Base-by-base conservation (phyloP, 2,888 invertebrate species). In the Lepidochrysops patricia region DNA sequence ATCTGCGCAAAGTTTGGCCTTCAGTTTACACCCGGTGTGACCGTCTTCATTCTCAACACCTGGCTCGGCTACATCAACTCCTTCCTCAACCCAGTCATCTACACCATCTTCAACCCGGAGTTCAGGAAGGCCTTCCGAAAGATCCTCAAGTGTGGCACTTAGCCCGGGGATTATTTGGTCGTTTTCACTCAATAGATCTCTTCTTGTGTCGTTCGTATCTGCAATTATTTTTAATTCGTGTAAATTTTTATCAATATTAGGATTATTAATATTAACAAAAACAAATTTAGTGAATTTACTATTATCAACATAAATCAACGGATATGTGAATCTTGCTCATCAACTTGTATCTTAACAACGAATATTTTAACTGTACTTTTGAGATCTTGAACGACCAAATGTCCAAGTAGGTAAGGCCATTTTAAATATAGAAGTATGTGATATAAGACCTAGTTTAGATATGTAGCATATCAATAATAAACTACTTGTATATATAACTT, bases 21-120 rank as follows among this genome's bases (percentile, higher is more conserved):
- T 66, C 91, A 93, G 66, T 96, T 95, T 82, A 93, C 94, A 62
- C 96, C 97, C 0, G 94, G 97, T 32, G 92, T 98, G 67, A 94
- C 95, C 23, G 95, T 95, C 57, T 99, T 99, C 85, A 95, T 98
- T 75, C 91, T 98, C 67, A 97, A 98, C 68, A 98, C 98, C 23
- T 99, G 99, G 99, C 91, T 99, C 63, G 99, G 99, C 59, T 99
- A 99, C 89, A 97, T 99, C 91, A 99, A 97, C 88, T 96, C 96
- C 74, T 96, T 96, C 79, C 94, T 96, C 63, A 97, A 97, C 87
- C 97, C 97, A 9, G 95, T 98, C 70, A 97, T 97, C 75, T 97
- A 98, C 82, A 97, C 97, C 62, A 97, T 97, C 76, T 96, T 97
- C 86, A 98, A 98, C 90, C 97, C 97, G 0, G 99, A 99, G 82